Evolutionary conservation across 2,888 invertebrate species (phyloP).

Genomic region (Lasioglossum leucozonium): DNA sequence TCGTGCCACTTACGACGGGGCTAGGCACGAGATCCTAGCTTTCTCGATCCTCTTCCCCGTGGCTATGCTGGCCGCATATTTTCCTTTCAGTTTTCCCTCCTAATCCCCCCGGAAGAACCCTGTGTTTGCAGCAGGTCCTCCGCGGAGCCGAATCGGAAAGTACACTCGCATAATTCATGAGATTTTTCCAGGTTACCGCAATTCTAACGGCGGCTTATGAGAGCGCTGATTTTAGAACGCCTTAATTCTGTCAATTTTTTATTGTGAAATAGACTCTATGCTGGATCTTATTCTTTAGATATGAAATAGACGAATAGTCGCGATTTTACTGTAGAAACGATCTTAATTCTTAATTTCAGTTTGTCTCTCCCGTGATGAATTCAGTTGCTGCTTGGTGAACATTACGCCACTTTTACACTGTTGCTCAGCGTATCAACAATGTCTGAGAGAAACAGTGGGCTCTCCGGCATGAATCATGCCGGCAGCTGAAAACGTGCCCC

Average conservation of each 20-base stretch:
- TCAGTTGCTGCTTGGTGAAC: not conserved
- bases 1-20: conserved; percentile 47
- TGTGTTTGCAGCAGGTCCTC: conserved; percentile 21
- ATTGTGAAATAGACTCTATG: too few species aligned
- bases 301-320: too few species aligned
- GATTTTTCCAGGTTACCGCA: conserved; percentile 51
- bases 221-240: not conserved
- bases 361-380: not conserved
- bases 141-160: conserved; percentile 38
- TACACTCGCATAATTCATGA: conserved; percentile 69
- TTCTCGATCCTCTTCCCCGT: conserved; percentile 24
- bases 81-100: conserved; percentile 21
- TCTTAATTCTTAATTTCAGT: too few species aligned
- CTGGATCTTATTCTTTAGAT: too few species aligned
- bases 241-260: too few species aligned
- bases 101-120: conserved; percentile 19
- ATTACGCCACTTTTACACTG: not conserved
- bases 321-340: too few species aligned
- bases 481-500: conserved; percentile 14
- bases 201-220: not conserved
- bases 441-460: conserved; percentile 33
- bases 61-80: conserved; percentile 8
- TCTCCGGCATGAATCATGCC: conserved; percentile 32
- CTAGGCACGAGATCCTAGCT: conserved; percentile 46
- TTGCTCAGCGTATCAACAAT: conserved; percentile 59